Percentiles rank a stretch among this genome's conserved stretches.
Evolutionary conservation across 2,888 invertebrate genomes (phyloP).

Genomic region (Eueremaeus valkanovi): DNA sequence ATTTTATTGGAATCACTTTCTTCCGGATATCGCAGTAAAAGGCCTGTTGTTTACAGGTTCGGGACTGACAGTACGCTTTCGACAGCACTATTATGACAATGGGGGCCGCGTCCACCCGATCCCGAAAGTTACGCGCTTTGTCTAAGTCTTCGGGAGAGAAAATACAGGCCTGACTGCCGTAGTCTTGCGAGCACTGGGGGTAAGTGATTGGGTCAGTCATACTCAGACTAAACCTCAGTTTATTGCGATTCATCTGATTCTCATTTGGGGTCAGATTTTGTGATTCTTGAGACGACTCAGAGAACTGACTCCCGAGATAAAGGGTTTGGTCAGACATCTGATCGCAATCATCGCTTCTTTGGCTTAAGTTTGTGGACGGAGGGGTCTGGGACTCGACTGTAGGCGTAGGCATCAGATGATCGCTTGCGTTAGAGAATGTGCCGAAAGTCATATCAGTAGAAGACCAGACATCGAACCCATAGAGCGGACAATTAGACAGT

Average conservation of each 20-base stretch:
- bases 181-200: neutral
- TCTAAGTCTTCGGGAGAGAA: conserved; percentile 27
- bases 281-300: neutral
- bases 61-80: neutral
- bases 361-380: neutral
- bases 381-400: neutral
- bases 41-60: conserved; percentile 48
- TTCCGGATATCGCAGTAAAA: conserved; percentile 54
- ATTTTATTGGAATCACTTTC: conserved; percentile 50
- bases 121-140: neutral
- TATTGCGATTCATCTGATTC: neutral
- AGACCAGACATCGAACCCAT: conserved; percentile 45
- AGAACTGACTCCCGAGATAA: neutral
- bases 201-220: neutral
- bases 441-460: conserved; percentile 41
- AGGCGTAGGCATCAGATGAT: neutral
- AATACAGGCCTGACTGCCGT: neutral
- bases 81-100: conserved; percentile 18
- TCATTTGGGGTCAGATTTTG: neutral
- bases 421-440: neutral
- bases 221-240: neutral
- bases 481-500: conserved; percentile 16
- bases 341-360: neutral
- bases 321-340: conserved; percentile 8
- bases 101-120: neutral